phyloP scores from a whole-genome alignment of 2,797 vertebrate genomes.

The Agapornis canus region DNA sequence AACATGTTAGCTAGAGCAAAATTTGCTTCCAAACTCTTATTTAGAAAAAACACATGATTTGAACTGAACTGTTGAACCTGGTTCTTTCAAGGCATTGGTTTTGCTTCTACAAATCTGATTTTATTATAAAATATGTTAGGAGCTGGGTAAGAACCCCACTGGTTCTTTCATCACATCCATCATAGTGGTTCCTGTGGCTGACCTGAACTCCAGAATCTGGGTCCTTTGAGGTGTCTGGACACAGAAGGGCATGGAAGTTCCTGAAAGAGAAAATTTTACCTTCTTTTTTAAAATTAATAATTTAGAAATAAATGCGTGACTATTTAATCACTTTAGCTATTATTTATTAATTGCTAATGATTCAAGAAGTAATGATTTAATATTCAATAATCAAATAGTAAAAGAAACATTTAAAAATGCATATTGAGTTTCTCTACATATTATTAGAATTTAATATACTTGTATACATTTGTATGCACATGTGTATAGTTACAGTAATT shows the following conservation, averaged over 20 bases:
- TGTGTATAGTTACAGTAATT: background rate
- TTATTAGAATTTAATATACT: background rate
- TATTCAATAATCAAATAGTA: background rate
- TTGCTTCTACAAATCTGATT: background rate
- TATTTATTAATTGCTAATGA: background rate
- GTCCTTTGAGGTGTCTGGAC: background rate
- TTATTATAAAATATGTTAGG: background rate
- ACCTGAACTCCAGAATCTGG: background rate
- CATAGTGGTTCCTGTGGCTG: background rate
- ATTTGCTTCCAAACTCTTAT: background rate
- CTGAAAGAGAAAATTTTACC: background rate
- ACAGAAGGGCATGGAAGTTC: background rate
- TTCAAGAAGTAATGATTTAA: background rate
- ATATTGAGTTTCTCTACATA: accelerated
- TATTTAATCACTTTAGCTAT: background rate
- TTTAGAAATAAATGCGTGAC: background rate
- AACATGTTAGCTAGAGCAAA: background rate
- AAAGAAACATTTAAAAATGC: background rate
- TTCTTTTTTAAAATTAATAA: accelerated
- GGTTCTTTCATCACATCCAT: background rate
- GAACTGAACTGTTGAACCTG: background rate
- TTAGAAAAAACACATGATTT: background rate
- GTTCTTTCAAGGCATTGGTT: background rate
- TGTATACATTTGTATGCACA: too few species aligned
- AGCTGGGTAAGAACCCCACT: background rate